Conservation (phyloP, 2,797 vertebrate genomes). For the Passerculus sandwichensis region DNA sequence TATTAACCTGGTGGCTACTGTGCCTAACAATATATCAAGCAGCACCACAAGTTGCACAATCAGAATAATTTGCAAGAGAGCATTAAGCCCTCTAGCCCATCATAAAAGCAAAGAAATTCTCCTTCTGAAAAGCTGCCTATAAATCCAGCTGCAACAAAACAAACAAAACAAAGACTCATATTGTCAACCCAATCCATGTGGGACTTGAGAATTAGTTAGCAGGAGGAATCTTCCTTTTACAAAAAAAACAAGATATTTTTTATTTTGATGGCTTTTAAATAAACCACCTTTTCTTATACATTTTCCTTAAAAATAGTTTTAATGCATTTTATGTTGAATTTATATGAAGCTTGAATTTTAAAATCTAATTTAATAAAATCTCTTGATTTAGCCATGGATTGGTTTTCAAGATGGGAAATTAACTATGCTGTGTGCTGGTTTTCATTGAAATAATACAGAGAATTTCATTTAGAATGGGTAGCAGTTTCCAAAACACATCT, state of each 20-base stretch:
- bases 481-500: neutral
- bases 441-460: neutral
- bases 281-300: neutral
- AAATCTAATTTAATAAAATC: neutral
- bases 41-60: neutral
- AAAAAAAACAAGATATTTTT: neutral
- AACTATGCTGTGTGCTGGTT: neutral
- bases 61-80: neutral
- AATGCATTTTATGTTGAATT: neutral
- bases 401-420: neutral
- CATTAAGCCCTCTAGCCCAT: neutral
- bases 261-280: neutral
- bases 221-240: neutral
- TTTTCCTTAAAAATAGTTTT: neutral
- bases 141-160: slow-evolving; percentile 3
- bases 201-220: neutral
- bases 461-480: neutral
- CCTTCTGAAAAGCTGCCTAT: neutral
- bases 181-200: neutral
- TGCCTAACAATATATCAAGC: neutral
- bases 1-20: neutral
- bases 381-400: neutral
- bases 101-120: neutral
- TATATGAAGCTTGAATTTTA: neutral
- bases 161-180: neutral